Evolutionary conservation across 2,888 invertebrate species (phyloP).

Genomic region (Chamaedrilus cognettii): DNA sequence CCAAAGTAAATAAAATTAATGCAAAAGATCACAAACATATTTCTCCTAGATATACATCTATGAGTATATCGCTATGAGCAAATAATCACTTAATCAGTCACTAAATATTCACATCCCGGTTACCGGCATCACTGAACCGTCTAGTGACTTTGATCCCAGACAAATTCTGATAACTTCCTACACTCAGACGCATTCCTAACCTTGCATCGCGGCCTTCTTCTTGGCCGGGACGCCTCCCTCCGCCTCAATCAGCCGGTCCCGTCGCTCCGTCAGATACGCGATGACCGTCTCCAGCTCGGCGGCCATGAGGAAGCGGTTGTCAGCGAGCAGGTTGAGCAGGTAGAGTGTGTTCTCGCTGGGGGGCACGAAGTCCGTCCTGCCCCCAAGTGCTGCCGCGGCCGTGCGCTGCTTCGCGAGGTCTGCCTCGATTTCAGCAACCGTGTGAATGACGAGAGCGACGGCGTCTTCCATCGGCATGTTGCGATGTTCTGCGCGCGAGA

Average conservation of each 20-base stretch:
- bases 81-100: no score
- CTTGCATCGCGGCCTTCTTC: no score
- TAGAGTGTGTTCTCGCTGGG: slow-evolving; percentile 49
- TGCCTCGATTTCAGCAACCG: slow-evolving; percentile 61
- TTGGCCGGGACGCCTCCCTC: slow-evolving; percentile 2
- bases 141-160: no score
- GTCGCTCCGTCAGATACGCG: slow-evolving; percentile 72
- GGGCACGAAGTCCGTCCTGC: slow-evolving; percentile 40
- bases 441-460: slow-evolving; percentile 74
- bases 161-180: no score
- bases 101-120: no score
- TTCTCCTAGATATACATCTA: no score
- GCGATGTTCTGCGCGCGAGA: slow-evolving; percentile 94
- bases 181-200: no score
- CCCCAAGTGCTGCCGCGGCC: slow-evolving; percentile 10
- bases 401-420: slow-evolving; percentile 13
- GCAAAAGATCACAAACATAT: no score
- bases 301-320: slow-evolving; percentile 67
- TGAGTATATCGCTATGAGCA: no score
- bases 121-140: no score
- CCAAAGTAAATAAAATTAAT: no score
- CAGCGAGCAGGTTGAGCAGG: slow-evolving; percentile 77
- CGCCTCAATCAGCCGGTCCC: slow-evolving; percentile 47
- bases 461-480: slow-evolving; percentile 96
- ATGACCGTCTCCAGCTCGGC: slow-evolving; percentile 55